Percentiles rank a stretch among this genome's conserved stretches.
Conservation (phyloP, 2,797 vertebrate genomes). For the Threskiornis aethiopicus region DNA sequence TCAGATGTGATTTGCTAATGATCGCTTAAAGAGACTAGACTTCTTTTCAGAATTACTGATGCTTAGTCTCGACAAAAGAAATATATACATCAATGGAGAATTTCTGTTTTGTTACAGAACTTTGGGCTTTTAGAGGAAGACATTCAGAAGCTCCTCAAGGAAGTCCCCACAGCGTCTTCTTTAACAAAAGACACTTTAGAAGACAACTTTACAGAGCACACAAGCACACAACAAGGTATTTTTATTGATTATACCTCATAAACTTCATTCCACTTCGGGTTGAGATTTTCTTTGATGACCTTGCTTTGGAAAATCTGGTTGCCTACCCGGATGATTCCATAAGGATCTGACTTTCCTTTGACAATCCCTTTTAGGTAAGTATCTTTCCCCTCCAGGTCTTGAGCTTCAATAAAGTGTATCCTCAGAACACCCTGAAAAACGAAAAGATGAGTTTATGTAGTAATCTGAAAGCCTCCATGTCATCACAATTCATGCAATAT, state of each 20-base stretch:
- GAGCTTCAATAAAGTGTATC: conserved; percentile 92
- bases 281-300: conserved; percentile 87
- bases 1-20: background rate
- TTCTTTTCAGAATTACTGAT: background rate
- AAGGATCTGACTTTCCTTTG: conserved; percentile 96
- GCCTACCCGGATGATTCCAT: conserved; percentile 86
- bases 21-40: background rate
- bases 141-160: background rate
- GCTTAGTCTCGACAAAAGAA: background rate
- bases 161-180: background rate
- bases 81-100: background rate
- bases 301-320: conserved; percentile 89
- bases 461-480: background rate
- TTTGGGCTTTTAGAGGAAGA: background rate
- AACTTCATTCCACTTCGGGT: conserved; percentile 94
- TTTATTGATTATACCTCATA: conserved; percentile 83
- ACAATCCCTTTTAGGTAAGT: conserved; percentile 89
- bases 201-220: background rate
- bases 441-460: background rate
- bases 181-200: background rate
- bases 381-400: conserved; percentile 90
- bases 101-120: background rate
- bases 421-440: conserved; percentile 84
- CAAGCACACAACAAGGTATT: background rate
- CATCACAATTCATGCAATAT: background rate